A percentile compares a stretch with the other conserved stretches of the same genome.
phyloP scores from a whole-genome alignment of 1,140 invertebrate species.

The Ceratoteleas bidentatus region DNA sequence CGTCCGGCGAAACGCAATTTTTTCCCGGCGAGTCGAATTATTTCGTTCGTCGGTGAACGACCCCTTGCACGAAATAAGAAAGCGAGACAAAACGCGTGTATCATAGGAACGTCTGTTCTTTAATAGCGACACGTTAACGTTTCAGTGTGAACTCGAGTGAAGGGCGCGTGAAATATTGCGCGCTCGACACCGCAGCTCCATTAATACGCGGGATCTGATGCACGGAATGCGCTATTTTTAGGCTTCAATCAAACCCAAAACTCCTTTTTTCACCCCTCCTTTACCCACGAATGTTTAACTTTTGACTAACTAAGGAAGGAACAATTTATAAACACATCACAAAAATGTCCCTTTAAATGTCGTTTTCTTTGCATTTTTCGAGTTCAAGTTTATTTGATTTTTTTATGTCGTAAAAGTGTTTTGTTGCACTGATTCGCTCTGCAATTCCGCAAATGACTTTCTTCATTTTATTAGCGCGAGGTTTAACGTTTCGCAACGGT shows the following conservation, averaged over 20 bases:
- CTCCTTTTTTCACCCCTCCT: too few species aligned
- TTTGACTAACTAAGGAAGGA: too few species aligned
- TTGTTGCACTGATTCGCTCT: too few species aligned
- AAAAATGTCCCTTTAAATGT: too few species aligned
- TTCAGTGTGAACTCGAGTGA: constrained; percentile 45
- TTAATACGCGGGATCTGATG: constrained; percentile 53
- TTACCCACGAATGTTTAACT: too few species aligned
- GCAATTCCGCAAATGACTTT: constrained; percentile 31
- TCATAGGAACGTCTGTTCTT: constrained; percentile 57
- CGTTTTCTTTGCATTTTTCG: too few species aligned
- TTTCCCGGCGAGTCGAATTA: constrained; percentile 25
- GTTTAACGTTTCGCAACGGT: constrained; percentile 37
- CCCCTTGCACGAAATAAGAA: constrained; percentile 38
- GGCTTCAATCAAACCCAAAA: constrained; percentile 37
- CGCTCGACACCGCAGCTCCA: constrained; percentile 46
- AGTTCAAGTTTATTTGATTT: too few species aligned
- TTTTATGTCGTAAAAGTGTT: too few species aligned
- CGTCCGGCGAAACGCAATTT: too few species aligned
- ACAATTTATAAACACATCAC: too few species aligned
- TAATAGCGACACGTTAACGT: constrained; percentile 51
- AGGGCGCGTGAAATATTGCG: constrained; percentile 53
- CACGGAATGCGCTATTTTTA: constrained; percentile 54
- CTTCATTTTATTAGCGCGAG: constrained; percentile 30
- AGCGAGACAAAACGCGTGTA: constrained; percentile 49
- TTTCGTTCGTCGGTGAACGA: constrained; percentile 55